Percentiles rank a stretch among this genome's conserved stretches.
Conservation (phyloP, 2,888 invertebrate species). For the Tortrix viridana region DNA sequence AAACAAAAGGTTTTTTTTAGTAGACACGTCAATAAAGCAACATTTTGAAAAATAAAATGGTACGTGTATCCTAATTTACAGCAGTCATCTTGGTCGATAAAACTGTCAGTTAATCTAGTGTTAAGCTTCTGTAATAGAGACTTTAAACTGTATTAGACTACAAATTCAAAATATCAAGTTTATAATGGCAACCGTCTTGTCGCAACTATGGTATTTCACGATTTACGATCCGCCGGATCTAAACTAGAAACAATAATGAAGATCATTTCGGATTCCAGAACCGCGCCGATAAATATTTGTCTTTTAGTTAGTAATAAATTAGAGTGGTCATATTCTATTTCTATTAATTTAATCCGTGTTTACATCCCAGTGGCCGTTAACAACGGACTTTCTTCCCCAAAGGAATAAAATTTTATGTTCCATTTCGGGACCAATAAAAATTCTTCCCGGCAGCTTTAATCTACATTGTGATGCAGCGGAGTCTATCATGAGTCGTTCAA, state of each 20-base stretch:
- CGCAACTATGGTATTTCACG: constrained; percentile 33
- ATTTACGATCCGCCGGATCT: constrained; percentile 25
- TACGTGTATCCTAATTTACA: too few species aligned
- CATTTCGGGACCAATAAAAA: constrained; percentile 70
- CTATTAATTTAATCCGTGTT: constrained; percentile 48
- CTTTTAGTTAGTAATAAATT: constrained; percentile 30
- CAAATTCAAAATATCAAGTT: constrained; percentile 19
- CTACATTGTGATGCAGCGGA: constrained; percentile 64
- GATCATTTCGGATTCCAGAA: constrained; percentile 30
- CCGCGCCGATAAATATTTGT: constrained; percentile 23
- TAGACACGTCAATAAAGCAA: too few species aligned
- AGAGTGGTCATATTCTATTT: constrained; percentile 35
- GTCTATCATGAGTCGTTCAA: constrained; percentile 58
- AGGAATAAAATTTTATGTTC: constrained; percentile 71
- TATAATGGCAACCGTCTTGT: constrained; percentile 21
- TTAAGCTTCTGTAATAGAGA: too few species aligned
- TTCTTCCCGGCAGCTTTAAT: constrained; percentile 68
- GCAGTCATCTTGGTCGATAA: too few species aligned
- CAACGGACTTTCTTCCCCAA: constrained; percentile 58
- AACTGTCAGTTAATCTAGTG: too few species aligned
- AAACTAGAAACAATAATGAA: constrained; percentile 24
- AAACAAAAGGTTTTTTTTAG: too few species aligned
- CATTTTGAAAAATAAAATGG: too few species aligned
- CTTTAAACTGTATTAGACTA: neutral
- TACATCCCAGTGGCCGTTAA: constrained; percentile 56